A percentile compares a stretch with the other conserved stretches of the same genome.
phyloP scores from a whole-genome alignment of 2,113 vertebrate species.

The Lethenteron camtschaticum region DNA sequence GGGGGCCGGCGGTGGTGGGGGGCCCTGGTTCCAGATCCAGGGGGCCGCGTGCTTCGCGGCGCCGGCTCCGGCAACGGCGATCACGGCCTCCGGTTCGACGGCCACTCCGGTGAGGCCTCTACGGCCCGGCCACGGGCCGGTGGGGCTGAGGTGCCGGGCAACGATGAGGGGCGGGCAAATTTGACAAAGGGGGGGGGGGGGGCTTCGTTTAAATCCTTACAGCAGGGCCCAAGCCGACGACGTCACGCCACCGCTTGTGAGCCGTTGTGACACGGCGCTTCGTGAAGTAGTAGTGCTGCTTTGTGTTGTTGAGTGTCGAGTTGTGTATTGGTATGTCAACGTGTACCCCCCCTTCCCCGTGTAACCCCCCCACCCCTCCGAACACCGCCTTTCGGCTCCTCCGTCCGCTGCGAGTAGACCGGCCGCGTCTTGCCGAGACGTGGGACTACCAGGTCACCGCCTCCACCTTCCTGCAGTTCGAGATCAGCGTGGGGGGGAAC shows the following conservation, averaged over 20 bases:
- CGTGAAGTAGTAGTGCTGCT: too few species aligned
- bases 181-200: too few species aligned
- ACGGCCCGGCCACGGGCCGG: background rate
- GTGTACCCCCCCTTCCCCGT: too few species aligned
- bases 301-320: too few species aligned
- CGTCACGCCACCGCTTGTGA: too few species aligned
- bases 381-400: too few species aligned
- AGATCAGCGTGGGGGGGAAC: slow-evolving; percentile 82
- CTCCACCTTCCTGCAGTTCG: slow-evolving; percentile 81
- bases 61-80: background rate
- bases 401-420: slow-evolving; percentile 25
- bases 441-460: slow-evolving; percentile 87
- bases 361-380: slow-evolving; percentile 2
- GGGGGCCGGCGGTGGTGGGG: slow-evolving; percentile 51
- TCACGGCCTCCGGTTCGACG: background rate
- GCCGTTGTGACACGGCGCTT: too few species aligned
- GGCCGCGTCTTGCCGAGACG: slow-evolving; percentile 75
- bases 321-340: too few species aligned
- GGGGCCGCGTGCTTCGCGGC: slow-evolving; percentile 54
- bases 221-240: too few species aligned
- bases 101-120: background rate
- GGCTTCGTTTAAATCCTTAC: too few species aligned
- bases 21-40: slow-evolving; percentile 84
- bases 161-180: too few species aligned
- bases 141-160: too few species aligned